Percentiles rank a stretch among this genome's conserved stretches.
phyloP scores from a whole-genome alignment of 2,797 vertebrate genomes.

The Nasua narica region DNA sequence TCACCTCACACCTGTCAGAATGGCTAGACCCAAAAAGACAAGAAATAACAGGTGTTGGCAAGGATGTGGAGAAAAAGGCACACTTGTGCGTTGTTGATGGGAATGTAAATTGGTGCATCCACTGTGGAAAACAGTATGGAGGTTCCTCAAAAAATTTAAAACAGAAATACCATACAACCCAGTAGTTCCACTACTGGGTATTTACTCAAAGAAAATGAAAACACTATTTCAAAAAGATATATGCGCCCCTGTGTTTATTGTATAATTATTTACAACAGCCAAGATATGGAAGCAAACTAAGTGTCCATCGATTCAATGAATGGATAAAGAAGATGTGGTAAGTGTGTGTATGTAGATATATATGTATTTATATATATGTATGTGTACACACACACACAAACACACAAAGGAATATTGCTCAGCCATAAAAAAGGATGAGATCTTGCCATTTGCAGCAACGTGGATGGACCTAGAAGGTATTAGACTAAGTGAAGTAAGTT shows the following conservation, averaged over 20 bases:
- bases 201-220: too few relatives aligned
- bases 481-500: background rate
- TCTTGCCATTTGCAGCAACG: background rate
- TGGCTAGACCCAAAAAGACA: background rate
- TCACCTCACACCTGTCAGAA: background rate
- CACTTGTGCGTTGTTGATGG: background rate
- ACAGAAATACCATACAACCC: too few relatives aligned
- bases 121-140: too few relatives aligned
- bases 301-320: background rate
- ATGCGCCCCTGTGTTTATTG: background rate
- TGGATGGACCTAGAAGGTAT: background rate
- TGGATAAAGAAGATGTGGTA: background rate
- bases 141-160: too few relatives aligned
- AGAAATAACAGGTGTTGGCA: background rate
- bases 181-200: too few relatives aligned
- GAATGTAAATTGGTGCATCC: background rate
- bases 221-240: too few relatives aligned
- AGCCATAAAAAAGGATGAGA: background rate
- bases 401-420: background rate
- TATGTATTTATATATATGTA: background rate
- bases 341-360: background rate
- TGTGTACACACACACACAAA: background rate
- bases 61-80: background rate
- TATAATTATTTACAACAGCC: background rate
- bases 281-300: background rate